Evolutionary conservation across 2,797 vertebrate species (phyloP), one percentile per base, ranked within the genome.

Genomic region (Sphenopsis melanotis): DNA sequence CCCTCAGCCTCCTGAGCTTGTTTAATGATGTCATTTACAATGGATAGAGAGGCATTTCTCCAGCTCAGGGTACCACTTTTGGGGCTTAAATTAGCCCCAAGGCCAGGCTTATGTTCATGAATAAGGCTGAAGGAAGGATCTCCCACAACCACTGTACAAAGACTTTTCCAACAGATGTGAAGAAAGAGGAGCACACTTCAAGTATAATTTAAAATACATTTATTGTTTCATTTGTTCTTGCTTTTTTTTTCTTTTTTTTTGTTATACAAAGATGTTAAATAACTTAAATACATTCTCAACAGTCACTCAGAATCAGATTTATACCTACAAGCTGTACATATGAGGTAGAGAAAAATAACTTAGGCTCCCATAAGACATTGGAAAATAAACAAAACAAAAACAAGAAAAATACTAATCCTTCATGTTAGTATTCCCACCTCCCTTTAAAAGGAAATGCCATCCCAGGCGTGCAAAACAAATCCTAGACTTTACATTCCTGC

Each of bases 241-340:
- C 98, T 98, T 99, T 96, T 98, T 99, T 94, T 42, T 99, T 60
- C 29, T 26, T 65, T 80, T 79, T 72, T 74, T 82, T 98, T 99
- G 99, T 99, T 99, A 99, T 99, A 99, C 99, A 99, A 99, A 99
- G 99, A 99, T 98, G 98, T 99, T 99, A 99, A 99, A 99, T 99
- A 99, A 99, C 98, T 99, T 99, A 99, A 99, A 99, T 99, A 99
- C 99, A 99, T 99, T 99, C 99, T 99, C 99, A 99, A 98, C 98
- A 99, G 99, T 99, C 99, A 99, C 99, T 99, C 98, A 98, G 98
- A 98, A 99, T 99, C 98, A 98, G 99, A 99, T 98, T 98, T 98
- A 99, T 98, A 98, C 98, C 99, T 99, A 99, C 98, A 99, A 98
- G 98, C 99, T 99, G 98, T 99, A 99, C 99, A 99, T 98, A 99